Evolutionary conservation across 2,797 vertebrate genomes (phyloP).

Genomic region (Pseudomugil tenellus): DNA sequence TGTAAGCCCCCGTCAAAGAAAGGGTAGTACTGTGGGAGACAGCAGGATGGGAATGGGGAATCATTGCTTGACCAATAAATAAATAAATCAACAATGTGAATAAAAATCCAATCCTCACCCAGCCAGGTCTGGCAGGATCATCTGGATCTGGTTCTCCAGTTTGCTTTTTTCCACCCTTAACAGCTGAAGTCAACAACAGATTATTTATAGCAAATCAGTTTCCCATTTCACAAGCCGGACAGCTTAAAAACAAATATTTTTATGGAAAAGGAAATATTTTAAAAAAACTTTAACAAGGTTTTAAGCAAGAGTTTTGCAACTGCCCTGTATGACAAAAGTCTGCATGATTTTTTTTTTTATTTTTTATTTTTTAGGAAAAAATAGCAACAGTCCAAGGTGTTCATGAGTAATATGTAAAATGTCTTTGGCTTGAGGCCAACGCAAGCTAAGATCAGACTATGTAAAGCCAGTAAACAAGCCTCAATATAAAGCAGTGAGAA

Average conservation of each 20-base stretch:
- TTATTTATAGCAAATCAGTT: not conserved
- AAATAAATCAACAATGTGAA: not conserved
- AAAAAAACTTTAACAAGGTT: not conserved
- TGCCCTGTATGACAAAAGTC: too few relatives aligned
- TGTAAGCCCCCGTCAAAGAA: conserved; percentile 78
- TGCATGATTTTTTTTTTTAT: too few relatives aligned
- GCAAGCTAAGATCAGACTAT: not conserved
- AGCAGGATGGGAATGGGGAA: rapidly evolving
- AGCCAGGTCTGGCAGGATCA: conserved; percentile 86
- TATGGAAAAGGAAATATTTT: not conserved
- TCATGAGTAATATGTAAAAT: not conserved
- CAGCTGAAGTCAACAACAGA: conserved; percentile 72
- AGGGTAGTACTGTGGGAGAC: conserved; percentile 53
- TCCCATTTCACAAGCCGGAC: not conserved
- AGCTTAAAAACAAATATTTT: not conserved
- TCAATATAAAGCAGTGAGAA: not conserved
- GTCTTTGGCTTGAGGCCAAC: not conserved
- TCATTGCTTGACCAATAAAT: not conserved
- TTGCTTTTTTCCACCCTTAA: conserved; percentile 87
- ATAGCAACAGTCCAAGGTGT: not conserved
- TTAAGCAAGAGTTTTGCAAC: too few relatives aligned
- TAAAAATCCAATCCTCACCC: conserved; percentile 75
- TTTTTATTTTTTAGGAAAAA: not conserved
- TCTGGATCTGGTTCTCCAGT: conserved; percentile 85
- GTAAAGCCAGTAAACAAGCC: not conserved